A percentile compares a stretch with the other conserved stretches of the same genome.
These are phyloP conservation scores for Tragelaphus scriptus DNA, from an alignment of 2,113 vertebrate genomes.

Conservation along the genomic window DNA sequence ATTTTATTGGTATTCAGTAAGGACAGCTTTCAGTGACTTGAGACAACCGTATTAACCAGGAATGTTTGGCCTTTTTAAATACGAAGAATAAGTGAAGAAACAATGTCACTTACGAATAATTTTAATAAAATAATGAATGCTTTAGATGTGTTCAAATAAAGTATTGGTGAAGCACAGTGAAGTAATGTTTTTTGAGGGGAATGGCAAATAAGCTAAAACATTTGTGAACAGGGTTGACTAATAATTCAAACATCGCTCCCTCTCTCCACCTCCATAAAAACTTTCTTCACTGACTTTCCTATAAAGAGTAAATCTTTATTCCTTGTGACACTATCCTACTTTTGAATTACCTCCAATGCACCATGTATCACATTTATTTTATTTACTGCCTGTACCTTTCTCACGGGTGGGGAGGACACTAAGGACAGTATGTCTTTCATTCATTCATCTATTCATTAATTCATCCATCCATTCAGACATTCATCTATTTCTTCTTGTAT, in stretches of 20 bases:
- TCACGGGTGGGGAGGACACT: background rate
- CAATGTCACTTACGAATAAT: background rate
- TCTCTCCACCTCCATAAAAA: background rate
- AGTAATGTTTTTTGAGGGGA: background rate
- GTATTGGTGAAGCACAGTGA: background rate
- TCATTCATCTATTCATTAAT: background rate
- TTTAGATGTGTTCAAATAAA: background rate
- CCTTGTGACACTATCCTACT: background rate
- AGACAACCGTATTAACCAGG: background rate
- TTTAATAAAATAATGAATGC: background rate
- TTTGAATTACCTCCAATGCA: background rate
- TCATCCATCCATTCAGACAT: background rate
- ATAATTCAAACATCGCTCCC: background rate
- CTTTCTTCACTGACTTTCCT: background rate
- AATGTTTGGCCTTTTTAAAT: background rate
- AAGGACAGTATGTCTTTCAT: background rate
- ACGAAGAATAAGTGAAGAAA: background rate
- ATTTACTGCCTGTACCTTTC: background rate
- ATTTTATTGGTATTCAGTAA: background rate
- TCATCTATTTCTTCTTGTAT: background rate
- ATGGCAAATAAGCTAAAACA: background rate
- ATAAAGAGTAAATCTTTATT: background rate
- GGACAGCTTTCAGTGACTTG: background rate
- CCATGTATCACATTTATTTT: background rate
- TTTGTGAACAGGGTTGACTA: background rate